Evolutionary conservation across 1,140 invertebrate genomes (phyloP).

Genomic region (Cotesia typhae): DNA sequence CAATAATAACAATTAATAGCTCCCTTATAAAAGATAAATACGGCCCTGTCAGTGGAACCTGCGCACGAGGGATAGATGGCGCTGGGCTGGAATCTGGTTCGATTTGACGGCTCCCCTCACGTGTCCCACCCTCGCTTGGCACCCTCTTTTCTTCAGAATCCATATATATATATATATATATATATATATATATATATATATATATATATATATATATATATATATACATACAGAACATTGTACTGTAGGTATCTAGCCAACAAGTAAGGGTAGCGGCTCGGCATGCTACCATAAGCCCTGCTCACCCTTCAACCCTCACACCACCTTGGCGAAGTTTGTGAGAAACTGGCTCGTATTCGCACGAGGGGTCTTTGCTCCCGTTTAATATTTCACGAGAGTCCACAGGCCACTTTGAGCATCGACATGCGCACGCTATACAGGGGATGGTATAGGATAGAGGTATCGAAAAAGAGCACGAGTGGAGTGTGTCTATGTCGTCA

Average conservation of each 20-base stretch:
- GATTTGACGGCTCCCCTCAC: slow-evolving; percentile 1
- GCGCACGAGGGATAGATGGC: slow-evolving; percentile 20
- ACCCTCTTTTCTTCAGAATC: background rate
- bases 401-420: slow-evolving; percentile 60
- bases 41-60: slow-evolving; percentile 6
- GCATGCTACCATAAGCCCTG: too few relatives aligned
- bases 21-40: background rate
- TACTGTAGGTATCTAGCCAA: background rate
- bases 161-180: too few relatives aligned
- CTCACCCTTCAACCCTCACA: background rate
- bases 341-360: slow-evolving; percentile 29
- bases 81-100: slow-evolving; percentile 5
- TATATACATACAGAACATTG: background rate
- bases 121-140: background rate
- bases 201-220: too few relatives aligned
- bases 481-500: background rate
- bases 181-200: background rate
- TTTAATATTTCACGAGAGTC: slow-evolving; percentile 65
- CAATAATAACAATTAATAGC: too few relatives aligned
- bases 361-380: slow-evolving; percentile 62
- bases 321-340: slow-evolving; percentile 27
- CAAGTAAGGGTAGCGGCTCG: too few relatives aligned
- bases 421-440: slow-evolving; percentile 51
- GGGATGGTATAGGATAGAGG: background rate
- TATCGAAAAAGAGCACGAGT: slow-evolving; percentile 30